Percentiles rank a stretch among this genome's conserved stretches.
Conservation (phyloP, 2,888 invertebrate species). For the Drosophila paucipuncta region DNA sequence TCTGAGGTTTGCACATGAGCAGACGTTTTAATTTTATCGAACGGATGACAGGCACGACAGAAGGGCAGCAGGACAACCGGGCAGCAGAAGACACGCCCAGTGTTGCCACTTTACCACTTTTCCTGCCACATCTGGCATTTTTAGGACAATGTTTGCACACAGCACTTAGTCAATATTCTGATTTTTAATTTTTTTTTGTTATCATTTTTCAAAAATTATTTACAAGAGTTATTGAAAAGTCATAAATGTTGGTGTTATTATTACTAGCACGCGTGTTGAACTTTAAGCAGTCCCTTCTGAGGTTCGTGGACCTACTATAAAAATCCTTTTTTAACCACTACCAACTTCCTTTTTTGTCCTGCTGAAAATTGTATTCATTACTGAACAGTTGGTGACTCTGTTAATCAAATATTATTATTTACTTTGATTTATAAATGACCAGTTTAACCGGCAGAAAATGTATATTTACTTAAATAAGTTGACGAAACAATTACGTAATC, state of each 20-base stretch:
- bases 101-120: constrained; percentile 6
- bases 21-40: constrained; percentile 79
- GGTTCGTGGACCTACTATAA: not conserved
- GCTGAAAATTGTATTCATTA: not conserved
- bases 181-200: not conserved
- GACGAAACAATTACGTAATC: not conserved
- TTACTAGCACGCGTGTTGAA: not conserved
- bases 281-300: not conserved
- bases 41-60: constrained; percentile 58
- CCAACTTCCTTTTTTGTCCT: no score
- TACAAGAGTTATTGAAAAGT: not conserved
- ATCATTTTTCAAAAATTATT: not conserved
- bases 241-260: not conserved
- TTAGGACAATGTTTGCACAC: not conserved
- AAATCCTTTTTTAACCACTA: not conserved
- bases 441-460: not conserved
- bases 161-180: not conserved
- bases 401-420: not conserved
- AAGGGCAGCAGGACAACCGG: constrained; percentile 26
- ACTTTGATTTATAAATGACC: not conserved
- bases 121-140: not conserved
- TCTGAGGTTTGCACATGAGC: constrained; percentile 67
- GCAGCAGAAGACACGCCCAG: constrained; percentile 9
- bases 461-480: not conserved
- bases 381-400: not conserved